Evolutionary conservation across 2,888 invertebrate species (phyloP), one percentile per base, ranked within the genome.

Genomic region (Meloe dianella): DNA sequence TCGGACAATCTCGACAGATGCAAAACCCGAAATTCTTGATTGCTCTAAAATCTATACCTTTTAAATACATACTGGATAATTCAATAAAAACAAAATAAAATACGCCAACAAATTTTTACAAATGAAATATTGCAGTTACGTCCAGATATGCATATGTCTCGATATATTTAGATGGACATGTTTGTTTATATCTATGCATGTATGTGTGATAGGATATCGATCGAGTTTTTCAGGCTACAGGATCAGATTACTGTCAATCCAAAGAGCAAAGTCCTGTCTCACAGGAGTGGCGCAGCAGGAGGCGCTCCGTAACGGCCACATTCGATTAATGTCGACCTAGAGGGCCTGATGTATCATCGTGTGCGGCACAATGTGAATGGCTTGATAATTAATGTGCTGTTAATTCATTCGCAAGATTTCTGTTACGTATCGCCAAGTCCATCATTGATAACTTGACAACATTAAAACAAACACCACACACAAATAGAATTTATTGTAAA

Each of bases 211-310:
- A 51, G 51, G 56, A 61, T 70, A 70, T 70, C 70, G 70, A 70
- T 70, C 70, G 64, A 67, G 66, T 70, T 70, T 70, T 70, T 69
- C 67, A 63, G 68, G 71, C 63, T 62, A 64, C 71, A 70, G 74
- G 69, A 74, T 74, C 73, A 75, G 77, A 76, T 77, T 77, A 77
- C 70, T 74, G 74, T 75, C 75, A 73, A 71, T 75, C 76, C 73
- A 77, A 77, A 77, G 74, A 77, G 77, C 77, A 77, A 76, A 77
- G 73, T 74, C 75, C 74, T 77, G 77, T 77, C 73, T 65, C 63
- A 63, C 62, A 70, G 69, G 69, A 72, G 38, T 51, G 30, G 35
- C 65, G 54, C 68, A 63, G 68, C 65, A 65, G 65, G 68, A 71
- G 68, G 71, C 70, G 66, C 67, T 68, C 60, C 65, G 67, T 69